phyloP scores from a whole-genome alignment of 1,140 invertebrate genomes.

The Aphis gossypii region DNA sequence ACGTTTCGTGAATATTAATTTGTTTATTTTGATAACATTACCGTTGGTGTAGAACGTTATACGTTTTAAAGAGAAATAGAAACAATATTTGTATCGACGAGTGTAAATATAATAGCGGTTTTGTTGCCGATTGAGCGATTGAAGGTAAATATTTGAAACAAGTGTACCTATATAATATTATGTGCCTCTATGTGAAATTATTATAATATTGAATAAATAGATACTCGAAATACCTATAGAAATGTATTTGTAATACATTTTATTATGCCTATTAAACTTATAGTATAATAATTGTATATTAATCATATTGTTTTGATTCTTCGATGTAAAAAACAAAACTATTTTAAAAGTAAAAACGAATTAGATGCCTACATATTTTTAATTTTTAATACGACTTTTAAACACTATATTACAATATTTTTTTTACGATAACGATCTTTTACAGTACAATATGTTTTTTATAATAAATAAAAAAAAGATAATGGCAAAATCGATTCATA shows the following conservation, averaged over 20 bases:
- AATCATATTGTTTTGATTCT: no score
- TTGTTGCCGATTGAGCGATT: background rate
- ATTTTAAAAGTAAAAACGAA: background rate
- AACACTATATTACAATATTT: background rate
- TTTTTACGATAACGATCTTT: background rate
- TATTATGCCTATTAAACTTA: background rate
- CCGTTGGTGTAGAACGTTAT: background rate
- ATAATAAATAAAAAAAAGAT: background rate
- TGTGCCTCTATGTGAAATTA: background rate
- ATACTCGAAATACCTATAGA: background rate
- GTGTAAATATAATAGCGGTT: background rate
- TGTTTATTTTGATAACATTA: background rate
- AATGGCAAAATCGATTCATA: background rate
- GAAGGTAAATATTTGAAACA: background rate
- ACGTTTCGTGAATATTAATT: constrained; percentile 1
- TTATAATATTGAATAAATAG: background rate
- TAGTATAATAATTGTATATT: no score
- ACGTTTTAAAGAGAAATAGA: background rate
- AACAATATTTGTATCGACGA: background rate
- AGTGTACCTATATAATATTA: background rate
- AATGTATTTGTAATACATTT: background rate
- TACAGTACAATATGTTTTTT: background rate
- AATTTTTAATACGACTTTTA: background rate
- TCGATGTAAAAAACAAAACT: background rate
- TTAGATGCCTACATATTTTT: background rate